Evolutionary conservation across 2,888 invertebrate species (phyloP).

Genomic region (Athetis lepigone): DNA sequence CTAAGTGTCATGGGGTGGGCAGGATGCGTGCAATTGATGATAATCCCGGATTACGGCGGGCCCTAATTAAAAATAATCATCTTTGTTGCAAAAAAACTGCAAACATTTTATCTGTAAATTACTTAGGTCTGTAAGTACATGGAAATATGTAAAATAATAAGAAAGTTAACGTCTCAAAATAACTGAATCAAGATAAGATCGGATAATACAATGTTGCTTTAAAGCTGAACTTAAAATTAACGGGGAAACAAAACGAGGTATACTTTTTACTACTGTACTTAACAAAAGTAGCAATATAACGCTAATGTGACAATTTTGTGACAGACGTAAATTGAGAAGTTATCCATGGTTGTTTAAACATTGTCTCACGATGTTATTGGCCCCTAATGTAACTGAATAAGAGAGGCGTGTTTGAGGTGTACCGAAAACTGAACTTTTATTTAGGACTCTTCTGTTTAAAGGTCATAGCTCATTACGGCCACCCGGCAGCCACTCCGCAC

Average conservation of each 20-base stretch:
- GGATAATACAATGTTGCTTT: constrained; percentile 6
- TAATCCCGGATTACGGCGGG: constrained; percentile 56
- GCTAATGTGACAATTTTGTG: constrained; percentile 74
- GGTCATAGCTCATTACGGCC: no score
- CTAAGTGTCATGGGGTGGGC: constrained; percentile 32
- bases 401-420: constrained; percentile 24
- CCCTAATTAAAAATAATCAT: constrained; percentile 62
- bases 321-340: constrained; percentile 68
- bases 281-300: constrained; percentile 68
- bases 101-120: constrained; percentile 51
- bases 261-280: constrained; percentile 37
- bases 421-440: constrained; percentile 10
- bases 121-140: constrained; percentile 28
- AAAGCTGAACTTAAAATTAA: constrained; percentile 33
- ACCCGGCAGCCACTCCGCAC: no score
- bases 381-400: constrained; percentile 64
- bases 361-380: constrained; percentile 65
- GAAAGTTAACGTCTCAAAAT: constrained; percentile 3
- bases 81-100: constrained; percentile 45
- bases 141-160: constrained; percentile 18
- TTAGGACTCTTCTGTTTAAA: no score
- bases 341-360: constrained; percentile 64
- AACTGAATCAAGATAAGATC: constrained; percentile 3
- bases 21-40: constrained; percentile 49
- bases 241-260: constrained; percentile 21